Base-by-base conservation (phyloP, 2,113 vertebrate genomes). In the Suricata suricatta region DNA sequence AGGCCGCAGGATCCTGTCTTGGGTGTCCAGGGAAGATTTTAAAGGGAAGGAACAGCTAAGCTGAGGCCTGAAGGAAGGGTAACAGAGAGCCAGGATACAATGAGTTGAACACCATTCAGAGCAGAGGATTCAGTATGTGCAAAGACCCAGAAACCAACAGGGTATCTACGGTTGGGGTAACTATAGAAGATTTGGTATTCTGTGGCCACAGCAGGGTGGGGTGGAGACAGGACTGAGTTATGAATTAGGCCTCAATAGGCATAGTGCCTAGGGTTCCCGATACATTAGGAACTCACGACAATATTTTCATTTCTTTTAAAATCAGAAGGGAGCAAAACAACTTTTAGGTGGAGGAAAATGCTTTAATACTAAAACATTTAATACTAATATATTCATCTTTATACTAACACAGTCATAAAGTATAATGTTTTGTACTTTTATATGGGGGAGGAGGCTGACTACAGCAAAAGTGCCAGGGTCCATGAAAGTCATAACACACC, bases 351-450 rank as follows among this genome's bases (percentile, higher is more conserved):
- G 19, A 81, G 9, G 63, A 80, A 92, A 86, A 66, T 91, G 17
- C 52, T 71, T 83, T 90, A 63, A 54, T 54, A 76, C 27, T 66
- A 54, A 33, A 93, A 64, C n/a, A 68, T 57, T 31, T 71, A 60
- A 60, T 64, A 41, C 41, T 63, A 63, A 95, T 57, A 57, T 54
- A 84, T 41, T 82, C 27, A 76, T 35, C 91, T 52, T 81, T 74
- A 71, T 63, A 44, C 68, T 87, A 91, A 93, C 16, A 83, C 25
- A 77, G 31, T 83, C 66, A 68, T 50, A 64, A 88, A 69, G 50
- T 33, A 87, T 23, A 68, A 90, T 57, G 41, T 90, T 90, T 72
- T 50, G 35, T 90, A n/a, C 7, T 80, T 74, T 92, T 92, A 95
- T 27, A 63, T 19, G 3, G 27, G 81, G 72, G 31, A 87, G 93